Evolutionary conservation across 2,113 vertebrate genomes (phyloP).

Genomic region (Datnioides undecimradiatus): DNA sequence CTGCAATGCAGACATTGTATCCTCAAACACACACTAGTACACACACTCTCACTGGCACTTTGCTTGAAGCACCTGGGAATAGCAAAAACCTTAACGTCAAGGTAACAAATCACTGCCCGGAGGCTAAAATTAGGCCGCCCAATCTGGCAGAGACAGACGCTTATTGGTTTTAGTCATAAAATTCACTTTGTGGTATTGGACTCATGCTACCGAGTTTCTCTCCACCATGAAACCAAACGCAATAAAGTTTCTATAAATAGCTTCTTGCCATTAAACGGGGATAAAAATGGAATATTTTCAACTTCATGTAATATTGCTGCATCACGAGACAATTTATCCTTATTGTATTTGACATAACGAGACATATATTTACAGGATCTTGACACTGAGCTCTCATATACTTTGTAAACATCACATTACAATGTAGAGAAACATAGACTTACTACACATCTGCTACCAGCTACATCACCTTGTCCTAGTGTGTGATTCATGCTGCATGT

Average conservation of each 20-base stretch:
- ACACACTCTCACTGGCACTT: conserved; percentile 26
- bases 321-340: neutral
- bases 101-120: conserved; percentile 71
- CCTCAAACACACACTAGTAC: conserved; percentile 30
- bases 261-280: conserved; percentile 2
- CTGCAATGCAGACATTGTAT: conserved; percentile 55
- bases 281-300: conserved; percentile 10
- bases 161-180: conserved; percentile 43
- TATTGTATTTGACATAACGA: neutral
- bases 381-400: neutral
- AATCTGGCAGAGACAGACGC: conserved; percentile 59
- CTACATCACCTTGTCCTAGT: conserved; percentile 12
- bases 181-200: conserved; percentile 54
- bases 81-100: conserved; percentile 64
- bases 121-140: conserved; percentile 57
- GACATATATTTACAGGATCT: neutral
- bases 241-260: conserved; percentile 54
- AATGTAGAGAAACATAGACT: neutral
- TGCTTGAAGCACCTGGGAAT: conserved; percentile 56
- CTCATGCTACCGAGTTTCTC: conserved; percentile 30
- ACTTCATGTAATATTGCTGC: neutral
- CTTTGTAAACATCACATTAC: neutral
- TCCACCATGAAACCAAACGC: conserved; percentile 54
- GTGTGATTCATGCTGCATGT: conserved; percentile 49
- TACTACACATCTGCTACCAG: neutral